Evolutionary conservation across 2,888 invertebrate genomes (phyloP), one percentile per base, ranked within the genome.

Genomic region (Vannuccia rotundouncinata): DNA sequence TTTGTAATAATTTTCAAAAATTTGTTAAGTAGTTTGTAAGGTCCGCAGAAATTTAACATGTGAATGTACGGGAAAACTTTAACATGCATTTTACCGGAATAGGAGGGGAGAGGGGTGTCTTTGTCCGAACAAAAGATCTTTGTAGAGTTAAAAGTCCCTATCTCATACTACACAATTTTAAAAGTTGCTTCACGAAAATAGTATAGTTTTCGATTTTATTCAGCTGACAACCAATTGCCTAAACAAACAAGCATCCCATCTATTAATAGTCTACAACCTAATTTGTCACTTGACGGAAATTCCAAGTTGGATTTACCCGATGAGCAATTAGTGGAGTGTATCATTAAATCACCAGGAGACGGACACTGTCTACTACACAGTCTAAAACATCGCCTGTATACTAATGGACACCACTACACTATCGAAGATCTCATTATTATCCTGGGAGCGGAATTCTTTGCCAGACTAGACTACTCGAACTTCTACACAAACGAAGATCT

Each of bases 401-500:
- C 45, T 45, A 45, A 45, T 17, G 45, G 45, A 17, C 17, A 45
- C 45, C 17, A 45, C 17, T 10, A 45, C 45, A 45, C 45, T 45
- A 45, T 45, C 5, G 45, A 17, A 45, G 45, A 10, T 10, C 17
- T 10, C 17, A 5, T 45, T 10, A 45, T 45, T 10, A 45, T 5
- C 5, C 45, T 45, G 45, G n/a, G 22, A 66, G 66, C 66, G 5
- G 66, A 66, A 66, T 66, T 66, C 66, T 66, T 66, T 22, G 66
- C 66, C 66, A 66, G 22, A 66, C 66, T 66, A 66, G 66, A 66
- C 66, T 66, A 66, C 22, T 66, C 66, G 22, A 66, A 66, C 66
- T 66, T 66, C 66, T 66, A 22, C 22, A 17, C 66, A 66, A 66
- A 66, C 66, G 66, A 66, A 66, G 66, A 66, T 66, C 66, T 66